Evolutionary conservation across 2,797 vertebrate species (phyloP), one percentile per base, ranked within the genome.

Genomic region (Falco rusticolus): DNA sequence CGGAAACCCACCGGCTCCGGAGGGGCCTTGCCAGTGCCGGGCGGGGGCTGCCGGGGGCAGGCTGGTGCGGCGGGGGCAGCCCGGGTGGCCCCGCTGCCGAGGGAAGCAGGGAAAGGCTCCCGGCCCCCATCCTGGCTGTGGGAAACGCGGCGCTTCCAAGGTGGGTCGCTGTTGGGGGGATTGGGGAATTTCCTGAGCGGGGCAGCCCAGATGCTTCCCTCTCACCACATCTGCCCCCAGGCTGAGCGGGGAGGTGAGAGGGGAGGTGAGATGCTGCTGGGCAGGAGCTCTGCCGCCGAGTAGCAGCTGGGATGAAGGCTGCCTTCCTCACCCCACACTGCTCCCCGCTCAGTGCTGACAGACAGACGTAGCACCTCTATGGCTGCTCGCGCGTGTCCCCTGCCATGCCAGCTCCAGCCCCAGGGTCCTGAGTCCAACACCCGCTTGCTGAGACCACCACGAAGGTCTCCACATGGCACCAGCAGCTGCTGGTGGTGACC

Each of bases 71-170:
- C 0, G 22, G 31, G 66, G 51, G n/a, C 66, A 57, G 82, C 33
- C 34, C 5, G 7, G 66, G 28, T 2, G 8, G 48, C 56, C n/a
- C 31, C 6, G 4, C 10, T 6, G 53, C 11, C 2, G 10, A 86
- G 9, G 47, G 26, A 47, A 64, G 4, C 2, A 11, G 64, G 22
- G 6, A 63, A 56, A 61, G 24, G 43, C 21, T 74, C 54, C 68
- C n/a, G 1, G 11, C 5, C 2, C 33, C 69, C 13, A 0, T 28
- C 85, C 48, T 8, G 54, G 39, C 63, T 37, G 57, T 0, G 2
- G 88, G 65, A 41, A 77, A 29, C 0, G 4, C 0, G 16, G 33
- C 4, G 80, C 48, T 34, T 8, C 0, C 0, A 63, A 17, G 45
- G 53, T 34, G 17, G 31, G 8, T 3, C 3, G 4, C 16, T 4